Evolutionary conservation across 2,888 invertebrate species (phyloP).

Genomic region (Dascillus cervinus): DNA sequence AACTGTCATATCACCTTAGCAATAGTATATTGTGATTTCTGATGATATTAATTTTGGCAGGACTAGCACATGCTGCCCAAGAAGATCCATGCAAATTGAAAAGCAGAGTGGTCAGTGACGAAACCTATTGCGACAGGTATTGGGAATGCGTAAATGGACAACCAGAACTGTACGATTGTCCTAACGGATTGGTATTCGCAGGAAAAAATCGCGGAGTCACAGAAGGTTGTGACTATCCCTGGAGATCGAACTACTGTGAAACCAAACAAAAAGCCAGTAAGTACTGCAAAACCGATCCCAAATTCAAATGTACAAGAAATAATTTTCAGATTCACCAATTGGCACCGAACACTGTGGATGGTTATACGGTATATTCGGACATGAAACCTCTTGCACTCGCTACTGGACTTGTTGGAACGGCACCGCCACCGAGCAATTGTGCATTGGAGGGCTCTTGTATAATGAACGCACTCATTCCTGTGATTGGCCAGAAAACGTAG

Average conservation of each 20-base stretch:
- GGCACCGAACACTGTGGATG: conserved; percentile 84
- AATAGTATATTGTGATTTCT: no score
- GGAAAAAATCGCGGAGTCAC: conserved; percentile 83
- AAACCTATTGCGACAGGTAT: conserved; percentile 73
- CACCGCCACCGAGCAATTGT: conserved; percentile 84
- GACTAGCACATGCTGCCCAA: conserved; percentile 39
- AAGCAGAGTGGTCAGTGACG: conserved; percentile 65
- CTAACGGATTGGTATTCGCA: conserved; percentile 83
- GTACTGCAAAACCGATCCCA: no score
- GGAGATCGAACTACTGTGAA: conserved; percentile 83
- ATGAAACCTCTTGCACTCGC: conserved; percentile 86
- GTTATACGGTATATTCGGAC: conserved; percentile 89
- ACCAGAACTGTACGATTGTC: conserved; percentile 79
- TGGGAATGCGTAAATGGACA: conserved; percentile 85
- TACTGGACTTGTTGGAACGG: conserved; percentile 97
- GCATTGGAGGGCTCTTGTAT: conserved; percentile 84
- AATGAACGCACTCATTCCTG: conserved; percentile 87
- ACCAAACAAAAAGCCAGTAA: conserved; percentile 68
- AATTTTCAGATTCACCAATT: conserved; percentile 64
- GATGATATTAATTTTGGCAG: no score
- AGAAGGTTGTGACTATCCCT: conserved; percentile 84
- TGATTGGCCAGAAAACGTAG: conserved; percentile 91
- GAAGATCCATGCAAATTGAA: conserved; percentile 82
- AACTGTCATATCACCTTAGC: no score
- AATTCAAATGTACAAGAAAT: not conserved